Conservation (phyloP, 2,113 vertebrate genomes). For the Canis aureus region DNA sequence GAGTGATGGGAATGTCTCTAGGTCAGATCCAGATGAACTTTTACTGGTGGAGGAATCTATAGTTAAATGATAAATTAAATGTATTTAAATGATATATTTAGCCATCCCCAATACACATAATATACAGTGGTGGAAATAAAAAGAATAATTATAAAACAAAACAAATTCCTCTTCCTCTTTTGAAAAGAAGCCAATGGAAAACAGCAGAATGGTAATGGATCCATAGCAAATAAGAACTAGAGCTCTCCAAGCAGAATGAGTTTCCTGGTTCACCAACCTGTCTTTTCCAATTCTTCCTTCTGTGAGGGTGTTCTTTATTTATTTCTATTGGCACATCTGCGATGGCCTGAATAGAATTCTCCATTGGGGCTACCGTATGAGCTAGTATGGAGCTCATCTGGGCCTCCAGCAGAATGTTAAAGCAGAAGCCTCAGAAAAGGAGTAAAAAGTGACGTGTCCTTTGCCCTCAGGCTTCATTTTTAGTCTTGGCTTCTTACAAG, state of each 20-base stretch:
- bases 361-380: neutral
- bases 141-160: neutral
- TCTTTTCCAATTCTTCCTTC: neutral
- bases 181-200: neutral
- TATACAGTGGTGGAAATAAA: neutral
- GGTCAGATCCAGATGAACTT: neutral
- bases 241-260: neutral
- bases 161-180: neutral
- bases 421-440: neutral
- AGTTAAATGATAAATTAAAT: neutral
- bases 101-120: neutral
- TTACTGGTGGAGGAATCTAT: neutral
- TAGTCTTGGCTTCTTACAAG: neutral
- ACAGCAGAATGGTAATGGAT: neutral
- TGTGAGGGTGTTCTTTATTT: neutral
- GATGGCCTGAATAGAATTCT: neutral
- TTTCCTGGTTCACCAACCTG: neutral
- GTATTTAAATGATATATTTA: neutral
- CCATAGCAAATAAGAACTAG: neutral
- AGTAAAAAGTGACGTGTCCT: neutral
- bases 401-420: neutral
- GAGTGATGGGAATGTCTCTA: neutral
- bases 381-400: accelerated
- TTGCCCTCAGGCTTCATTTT: neutral
- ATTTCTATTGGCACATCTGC: neutral